These are phyloP conservation scores for Trichacis sp. DNA, from an alignment of 2,888 invertebrate species.

Conservation along the genomic window DNA sequence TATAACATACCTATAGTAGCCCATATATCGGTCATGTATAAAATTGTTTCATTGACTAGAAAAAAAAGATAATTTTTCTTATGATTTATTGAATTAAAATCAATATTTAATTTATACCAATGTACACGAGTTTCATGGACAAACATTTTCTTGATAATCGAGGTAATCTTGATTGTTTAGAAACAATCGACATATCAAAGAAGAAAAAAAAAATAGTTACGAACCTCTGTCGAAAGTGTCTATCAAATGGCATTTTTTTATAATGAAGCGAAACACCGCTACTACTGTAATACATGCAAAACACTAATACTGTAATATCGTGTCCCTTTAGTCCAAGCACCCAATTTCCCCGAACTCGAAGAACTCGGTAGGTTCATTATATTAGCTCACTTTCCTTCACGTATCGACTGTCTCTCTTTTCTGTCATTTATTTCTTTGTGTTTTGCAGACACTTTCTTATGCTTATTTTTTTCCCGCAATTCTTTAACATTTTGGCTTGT, in stretches of 20 bases:
- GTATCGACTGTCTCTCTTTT: slow-evolving; percentile 29
- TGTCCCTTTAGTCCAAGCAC: slow-evolving; percentile 73
- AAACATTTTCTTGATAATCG: not conserved
- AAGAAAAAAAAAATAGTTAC: too few species aligned
- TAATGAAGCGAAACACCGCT: too few species aligned
- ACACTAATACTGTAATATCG: slow-evolving; percentile 66
- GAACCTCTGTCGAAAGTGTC: too few species aligned
- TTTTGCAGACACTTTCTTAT: slow-evolving; percentile 13
- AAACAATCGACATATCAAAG: not conserved
- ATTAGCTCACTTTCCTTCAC: slow-evolving; percentile 58
- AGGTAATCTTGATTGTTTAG: not conserved
- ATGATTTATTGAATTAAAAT: too few species aligned
- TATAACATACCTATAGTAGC: too few species aligned
- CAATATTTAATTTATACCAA: too few species aligned
- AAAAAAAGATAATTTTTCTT: too few species aligned
- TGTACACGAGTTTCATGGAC: not conserved
- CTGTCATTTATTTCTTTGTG: slow-evolving; percentile 16
- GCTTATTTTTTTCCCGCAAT: slow-evolving; percentile 22
- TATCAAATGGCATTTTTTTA: too few species aligned
- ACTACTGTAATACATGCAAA: too few species aligned
- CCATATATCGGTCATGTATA: too few species aligned
- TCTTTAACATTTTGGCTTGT: not conserved
- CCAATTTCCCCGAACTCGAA: slow-evolving; percentile 75
- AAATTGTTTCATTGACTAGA: too few species aligned
- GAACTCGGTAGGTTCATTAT: slow-evolving; percentile 73